Evolutionary conservation across 2,797 vertebrate species (phyloP).

Genomic region (Calcarius lapponicus): DNA sequence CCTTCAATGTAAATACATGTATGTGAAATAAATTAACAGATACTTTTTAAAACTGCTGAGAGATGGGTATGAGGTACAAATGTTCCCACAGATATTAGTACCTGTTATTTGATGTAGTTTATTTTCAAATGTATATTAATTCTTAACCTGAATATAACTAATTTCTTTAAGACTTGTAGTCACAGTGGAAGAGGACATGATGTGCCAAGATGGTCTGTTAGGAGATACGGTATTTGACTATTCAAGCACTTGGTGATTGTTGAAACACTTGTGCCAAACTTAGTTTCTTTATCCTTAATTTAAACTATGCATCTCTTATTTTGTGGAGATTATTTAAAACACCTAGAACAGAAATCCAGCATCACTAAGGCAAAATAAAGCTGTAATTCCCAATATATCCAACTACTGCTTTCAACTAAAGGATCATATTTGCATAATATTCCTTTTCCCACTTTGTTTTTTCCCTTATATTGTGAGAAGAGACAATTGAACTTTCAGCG

Average conservation of each 20-base stretch:
- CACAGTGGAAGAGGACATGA: neutral
- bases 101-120: neutral
- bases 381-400: neutral
- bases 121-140: neutral
- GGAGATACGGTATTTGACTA: neutral
- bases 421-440: neutral
- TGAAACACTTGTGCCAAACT: neutral
- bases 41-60: neutral
- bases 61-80: neutral
- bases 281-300: neutral
- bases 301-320: neutral
- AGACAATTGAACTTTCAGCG: neutral
- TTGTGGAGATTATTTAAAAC: neutral
- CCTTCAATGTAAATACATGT: conserved; percentile 51
- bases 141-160: neutral
- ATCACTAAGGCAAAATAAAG: neutral
- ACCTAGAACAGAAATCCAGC: neutral
- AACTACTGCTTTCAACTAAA: neutral
- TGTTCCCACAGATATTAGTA: neutral
- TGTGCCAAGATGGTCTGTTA: neutral
- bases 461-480: neutral
- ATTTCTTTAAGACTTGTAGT: neutral
- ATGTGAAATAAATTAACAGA: conserved; percentile 36
- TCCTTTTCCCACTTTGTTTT: neutral
- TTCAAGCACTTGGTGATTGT: neutral